A percentile compares a stretch with the other conserved stretches of the same genome.
These are phyloP conservation scores for Drymodes brunneopygia DNA, from an alignment of 2,113 vertebrate species.

Conservation along the genomic window DNA sequence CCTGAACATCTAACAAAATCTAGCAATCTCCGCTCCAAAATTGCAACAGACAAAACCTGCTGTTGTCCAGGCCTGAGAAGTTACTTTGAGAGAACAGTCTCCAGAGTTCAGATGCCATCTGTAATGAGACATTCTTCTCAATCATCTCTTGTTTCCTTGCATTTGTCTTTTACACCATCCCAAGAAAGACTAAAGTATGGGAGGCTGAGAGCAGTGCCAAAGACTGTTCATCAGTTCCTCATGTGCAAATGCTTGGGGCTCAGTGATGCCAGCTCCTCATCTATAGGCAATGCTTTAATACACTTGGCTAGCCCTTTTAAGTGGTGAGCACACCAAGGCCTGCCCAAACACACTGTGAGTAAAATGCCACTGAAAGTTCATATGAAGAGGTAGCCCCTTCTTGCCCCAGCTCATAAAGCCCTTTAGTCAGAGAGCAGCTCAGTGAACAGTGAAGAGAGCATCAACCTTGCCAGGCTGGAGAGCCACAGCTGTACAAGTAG, in stretches of 20 bases:
- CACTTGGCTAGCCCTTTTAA: neutral
- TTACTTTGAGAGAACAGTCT: neutral
- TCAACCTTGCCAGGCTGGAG: neutral
- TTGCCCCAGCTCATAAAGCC: neutral
- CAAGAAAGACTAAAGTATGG: neutral
- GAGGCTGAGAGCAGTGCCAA: neutral
- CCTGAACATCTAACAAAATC: neutral
- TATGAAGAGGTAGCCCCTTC: neutral
- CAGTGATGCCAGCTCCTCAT: neutral
- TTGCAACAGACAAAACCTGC: neutral
- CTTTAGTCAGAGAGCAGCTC: neutral
- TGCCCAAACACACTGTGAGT: neutral
- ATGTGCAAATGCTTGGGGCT: neutral
- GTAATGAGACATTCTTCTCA: neutral
- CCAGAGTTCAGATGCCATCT: neutral
- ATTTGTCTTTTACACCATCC: neutral
- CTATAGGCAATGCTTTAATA: neutral
- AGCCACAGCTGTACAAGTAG: rapidly evolving
- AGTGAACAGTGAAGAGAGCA: neutral
- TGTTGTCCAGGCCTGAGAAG: neutral
- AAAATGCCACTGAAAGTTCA: rapidly evolving
- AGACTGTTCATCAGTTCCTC: neutral
- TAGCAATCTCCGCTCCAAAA: neutral
- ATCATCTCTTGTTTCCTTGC: neutral
- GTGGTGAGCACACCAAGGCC: neutral